Base-by-base conservation (phyloP, 1,140 invertebrate genomes). In the Drosophila rufa region DNA sequence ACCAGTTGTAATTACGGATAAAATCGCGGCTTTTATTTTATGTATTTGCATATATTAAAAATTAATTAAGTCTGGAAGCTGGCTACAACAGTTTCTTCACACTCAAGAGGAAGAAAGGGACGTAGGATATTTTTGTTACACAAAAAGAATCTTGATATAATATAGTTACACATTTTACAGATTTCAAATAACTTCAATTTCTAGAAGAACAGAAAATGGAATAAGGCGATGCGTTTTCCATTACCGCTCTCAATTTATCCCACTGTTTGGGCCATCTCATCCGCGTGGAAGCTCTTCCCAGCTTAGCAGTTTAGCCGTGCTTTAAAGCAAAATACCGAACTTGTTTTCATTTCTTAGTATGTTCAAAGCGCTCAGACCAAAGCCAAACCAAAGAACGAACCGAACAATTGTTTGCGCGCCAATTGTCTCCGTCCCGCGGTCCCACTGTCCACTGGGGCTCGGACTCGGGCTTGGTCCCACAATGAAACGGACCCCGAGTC, bases 381-480 rank as follows among this genome's bases (percentile, higher is more conserved):
- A 78, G 64, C 40, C 25, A 55, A 69, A 61, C 57, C 45, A 80
- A 80, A 76, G 70, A 86, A 83, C 67, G 70, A 74, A 65, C 80
- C 67, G 69, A 87, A 87, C 84, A 87, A 87, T 87, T 87, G 84
- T 89, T 87, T 78, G 82, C 84, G 80, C 84, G 84, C 70, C 79
- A 79, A 62, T 61, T 79, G 70, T 86, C 82, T 78, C 51, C 38
- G 65, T 62, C 67, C 67, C 46, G 48, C 30, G 59, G 67, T 89
- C 70, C 83, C 83, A 86, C 80, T 80, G 80, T 87, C 74, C 42
- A 45, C 38, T 17, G 17, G 66, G 40, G 40, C 40, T 22, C 60
- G 15, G 22, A 36, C 71, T 62, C 30, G 15, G 45, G 8, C 48
- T 67, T 36, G 50, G 57, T 50, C 57, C 33, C 69, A 73, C 69